Evolutionary conservation across 2,797 vertebrate species (phyloP).

Genomic region (Falco cherrug): DNA sequence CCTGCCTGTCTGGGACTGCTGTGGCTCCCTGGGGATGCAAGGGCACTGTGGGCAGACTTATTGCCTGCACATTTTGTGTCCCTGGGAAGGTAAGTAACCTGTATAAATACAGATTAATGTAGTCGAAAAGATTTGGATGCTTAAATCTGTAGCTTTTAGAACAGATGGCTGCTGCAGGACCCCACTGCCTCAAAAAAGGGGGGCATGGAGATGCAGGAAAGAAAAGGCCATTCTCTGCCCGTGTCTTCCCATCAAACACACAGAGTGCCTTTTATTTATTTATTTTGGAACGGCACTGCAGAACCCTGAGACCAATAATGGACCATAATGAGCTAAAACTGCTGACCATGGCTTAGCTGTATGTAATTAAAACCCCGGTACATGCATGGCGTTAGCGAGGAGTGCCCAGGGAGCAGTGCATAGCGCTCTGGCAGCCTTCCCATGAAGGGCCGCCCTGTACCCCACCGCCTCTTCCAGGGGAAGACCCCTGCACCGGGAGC

Average conservation of each 20-base stretch:
- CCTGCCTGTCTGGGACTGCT: neutral
- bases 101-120: neutral
- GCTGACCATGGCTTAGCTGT: neutral
- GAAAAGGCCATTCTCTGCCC: neutral
- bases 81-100: neutral
- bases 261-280: neutral
- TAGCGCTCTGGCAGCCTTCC: neutral
- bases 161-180: neutral
- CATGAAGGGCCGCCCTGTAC: rapidly evolving
- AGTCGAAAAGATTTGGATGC: neutral
- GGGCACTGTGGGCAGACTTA: neutral
- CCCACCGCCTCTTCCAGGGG: neutral
- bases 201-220: neutral
- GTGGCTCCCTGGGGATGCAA: rapidly evolving
- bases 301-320: rapidly evolving
- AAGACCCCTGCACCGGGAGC: rapidly evolving
- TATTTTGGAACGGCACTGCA: neutral
- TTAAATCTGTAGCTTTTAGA: neutral
- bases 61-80: too few species aligned
- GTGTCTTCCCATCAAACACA: neutral
- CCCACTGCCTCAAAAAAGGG: neutral
- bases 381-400: rapidly evolving
- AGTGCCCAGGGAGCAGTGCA: rapidly evolving
- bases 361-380: neutral
- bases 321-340: neutral